A percentile compares a stretch with the other conserved stretches of the same genome.
These are phyloP conservation scores for Nicator chloris DNA, from an alignment of 2,113 vertebrate genomes.

Conservation along the genomic window DNA sequence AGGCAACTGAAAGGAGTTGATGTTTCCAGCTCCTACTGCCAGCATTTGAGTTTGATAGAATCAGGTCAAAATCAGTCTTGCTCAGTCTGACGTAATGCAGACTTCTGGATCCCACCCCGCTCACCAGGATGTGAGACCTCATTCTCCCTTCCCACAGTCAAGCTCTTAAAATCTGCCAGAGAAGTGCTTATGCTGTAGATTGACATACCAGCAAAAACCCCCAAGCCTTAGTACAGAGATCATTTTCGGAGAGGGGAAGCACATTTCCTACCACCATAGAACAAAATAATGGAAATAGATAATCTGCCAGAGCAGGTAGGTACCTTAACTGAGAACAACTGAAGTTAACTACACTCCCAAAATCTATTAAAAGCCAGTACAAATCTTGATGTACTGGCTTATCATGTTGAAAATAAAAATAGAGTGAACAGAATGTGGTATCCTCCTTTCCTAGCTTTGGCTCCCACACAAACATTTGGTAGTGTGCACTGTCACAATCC, in stretches of 20 bases:
- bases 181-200: not conserved
- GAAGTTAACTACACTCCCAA: not conserved
- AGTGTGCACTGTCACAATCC: not conserved
- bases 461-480: not conserved
- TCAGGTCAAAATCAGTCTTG: conserved; percentile 4
- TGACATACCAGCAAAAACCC: not conserved
- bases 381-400: not conserved
- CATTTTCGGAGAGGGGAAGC: not conserved
- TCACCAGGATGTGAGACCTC: not conserved
- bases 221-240: not conserved
- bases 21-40: not conserved
- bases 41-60: conserved; percentile 14
- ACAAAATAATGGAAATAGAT: not conserved
- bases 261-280: not conserved
- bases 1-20: not conserved
- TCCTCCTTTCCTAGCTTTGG: not conserved
- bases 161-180: not conserved
- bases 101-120: not conserved
- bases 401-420: not conserved
- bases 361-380: not conserved
- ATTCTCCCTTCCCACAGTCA: not conserved
- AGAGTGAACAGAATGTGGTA: not conserved
- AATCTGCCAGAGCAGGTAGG: not conserved
- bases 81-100: not conserved
- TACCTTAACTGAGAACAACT: not conserved